Conservation (phyloP, 2,797 vertebrate genomes). For the Loriculus beryllinus region DNA sequence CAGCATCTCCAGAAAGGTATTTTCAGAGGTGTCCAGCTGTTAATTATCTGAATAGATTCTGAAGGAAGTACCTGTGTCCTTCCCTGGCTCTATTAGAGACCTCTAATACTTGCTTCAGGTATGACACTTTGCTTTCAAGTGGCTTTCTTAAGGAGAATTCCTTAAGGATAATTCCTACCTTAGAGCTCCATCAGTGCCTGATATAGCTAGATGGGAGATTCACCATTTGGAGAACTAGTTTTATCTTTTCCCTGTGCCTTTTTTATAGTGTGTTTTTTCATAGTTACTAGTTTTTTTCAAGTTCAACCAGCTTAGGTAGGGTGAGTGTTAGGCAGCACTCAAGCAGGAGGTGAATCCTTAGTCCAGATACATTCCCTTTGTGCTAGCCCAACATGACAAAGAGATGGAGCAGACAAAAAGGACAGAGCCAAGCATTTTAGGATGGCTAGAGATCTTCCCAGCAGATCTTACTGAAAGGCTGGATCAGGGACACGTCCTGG, state of each 20-base stretch:
- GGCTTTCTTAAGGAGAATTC: neutral
- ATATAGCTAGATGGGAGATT: neutral
- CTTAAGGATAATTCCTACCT: neutral
- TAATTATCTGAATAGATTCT: neutral
- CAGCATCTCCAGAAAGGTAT: neutral
- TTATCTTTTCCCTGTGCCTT: neutral
- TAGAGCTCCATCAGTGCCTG: neutral
- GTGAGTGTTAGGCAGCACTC: neutral
- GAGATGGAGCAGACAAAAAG: neutral
- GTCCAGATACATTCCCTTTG: neutral
- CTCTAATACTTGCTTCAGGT: neutral
- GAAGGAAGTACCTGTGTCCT: neutral
- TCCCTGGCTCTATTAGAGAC: neutral
- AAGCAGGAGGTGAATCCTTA: neutral
- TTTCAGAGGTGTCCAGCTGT: neutral
- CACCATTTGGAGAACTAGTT: neutral
- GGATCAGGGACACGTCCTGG: neutral
- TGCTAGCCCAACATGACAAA: neutral
- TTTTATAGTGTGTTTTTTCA: neutral
- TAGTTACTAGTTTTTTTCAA: neutral
- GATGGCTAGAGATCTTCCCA: neutral
- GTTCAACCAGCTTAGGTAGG: neutral
- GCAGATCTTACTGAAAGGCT: neutral
- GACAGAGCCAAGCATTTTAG: neutral
- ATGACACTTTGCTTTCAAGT: neutral